These are phyloP conservation scores for Melanostoma scalare DNA, from an alignment of 2,888 invertebrate species.

Conservation along the genomic window DNA sequence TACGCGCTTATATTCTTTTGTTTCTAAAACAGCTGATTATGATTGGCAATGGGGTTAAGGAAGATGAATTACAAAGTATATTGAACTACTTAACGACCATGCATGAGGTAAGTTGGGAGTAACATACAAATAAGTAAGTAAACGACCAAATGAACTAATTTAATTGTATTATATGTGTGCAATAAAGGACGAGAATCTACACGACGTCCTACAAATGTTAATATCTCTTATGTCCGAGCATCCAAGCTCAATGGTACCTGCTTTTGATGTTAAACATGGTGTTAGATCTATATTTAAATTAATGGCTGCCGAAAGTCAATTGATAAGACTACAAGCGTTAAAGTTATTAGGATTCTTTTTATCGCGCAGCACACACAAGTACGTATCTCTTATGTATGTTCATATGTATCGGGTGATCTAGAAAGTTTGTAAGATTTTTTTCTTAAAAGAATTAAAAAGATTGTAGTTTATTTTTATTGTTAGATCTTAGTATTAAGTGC, in stretches of 20 bases:
- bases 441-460: not conserved
- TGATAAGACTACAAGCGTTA: conserved; percentile 96
- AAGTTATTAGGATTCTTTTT: conserved; percentile 99
- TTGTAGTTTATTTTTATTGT: not conserved
- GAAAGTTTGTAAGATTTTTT: conserved; percentile 38
- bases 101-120: conserved; percentile 89
- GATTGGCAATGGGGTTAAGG: conserved; percentile 98
- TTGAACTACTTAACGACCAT: conserved; percentile 98
- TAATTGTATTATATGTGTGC: conserved; percentile 74
- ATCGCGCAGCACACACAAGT: conserved; percentile 99
- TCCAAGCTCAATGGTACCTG: conserved; percentile 99
- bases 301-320: conserved; percentile 96
- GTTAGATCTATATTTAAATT: conserved; percentile 98
- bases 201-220: conserved; percentile 98
- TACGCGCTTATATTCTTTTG: conserved; percentile 96
- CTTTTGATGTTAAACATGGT: conserved; percentile 98
- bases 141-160: conserved; percentile 33
- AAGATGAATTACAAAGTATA: conserved; percentile 99
- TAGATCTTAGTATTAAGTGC: no score
- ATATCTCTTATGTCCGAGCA: conserved; percentile 99
- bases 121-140: conserved; percentile 11
- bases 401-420: conserved; percentile 56
- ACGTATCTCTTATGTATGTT: conserved; percentile 79
- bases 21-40: conserved; percentile 98
- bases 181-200: conserved; percentile 94